phyloP scores from a whole-genome alignment of 2,113 vertebrate genomes.

The Istiophorus platypterus region DNA sequence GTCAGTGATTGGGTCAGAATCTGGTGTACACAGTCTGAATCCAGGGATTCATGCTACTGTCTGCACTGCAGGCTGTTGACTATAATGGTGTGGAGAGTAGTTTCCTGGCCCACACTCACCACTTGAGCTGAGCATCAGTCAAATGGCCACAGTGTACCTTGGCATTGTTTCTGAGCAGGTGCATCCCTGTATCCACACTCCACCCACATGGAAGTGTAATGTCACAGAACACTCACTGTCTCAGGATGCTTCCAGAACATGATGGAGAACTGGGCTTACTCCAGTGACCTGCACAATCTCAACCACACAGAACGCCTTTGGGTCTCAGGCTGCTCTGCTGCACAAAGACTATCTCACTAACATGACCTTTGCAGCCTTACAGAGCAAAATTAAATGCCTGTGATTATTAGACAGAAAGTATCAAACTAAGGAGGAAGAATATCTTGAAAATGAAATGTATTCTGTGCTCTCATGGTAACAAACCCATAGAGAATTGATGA shows the following conservation, averaged over 20 bases:
- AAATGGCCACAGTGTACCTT: constrained; percentile 34
- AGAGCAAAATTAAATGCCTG: not conserved
- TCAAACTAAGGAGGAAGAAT: no score
- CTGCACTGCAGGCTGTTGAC: not conserved
- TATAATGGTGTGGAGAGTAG: constrained; percentile 16
- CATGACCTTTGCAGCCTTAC: not conserved
- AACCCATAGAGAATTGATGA: no score
- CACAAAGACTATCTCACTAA: not conserved
- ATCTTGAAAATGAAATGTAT: no score
- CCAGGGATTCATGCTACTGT: not conserved
- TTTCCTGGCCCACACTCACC: constrained; percentile 10
- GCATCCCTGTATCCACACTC: constrained; percentile 9
- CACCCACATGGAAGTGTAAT: not conserved
- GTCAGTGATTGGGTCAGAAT: not conserved
- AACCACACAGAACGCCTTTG: not conserved
- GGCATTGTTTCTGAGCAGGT: constrained; percentile 27
- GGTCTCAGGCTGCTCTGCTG: not conserved
- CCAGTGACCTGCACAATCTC: not conserved
- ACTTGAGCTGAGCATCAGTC: constrained; percentile 12
- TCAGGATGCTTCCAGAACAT: constrained; percentile 1
- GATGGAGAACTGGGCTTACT: not conserved
- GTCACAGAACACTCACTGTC: constrained; percentile 9
- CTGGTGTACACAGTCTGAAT: not conserved
- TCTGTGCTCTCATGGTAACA: no score
- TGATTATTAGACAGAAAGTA: no score